Percentiles rank a stretch among this genome's conserved stretches.
phyloP scores from a whole-genome alignment of 1,140 invertebrate species.

The Papilio aristodemus region DNA sequence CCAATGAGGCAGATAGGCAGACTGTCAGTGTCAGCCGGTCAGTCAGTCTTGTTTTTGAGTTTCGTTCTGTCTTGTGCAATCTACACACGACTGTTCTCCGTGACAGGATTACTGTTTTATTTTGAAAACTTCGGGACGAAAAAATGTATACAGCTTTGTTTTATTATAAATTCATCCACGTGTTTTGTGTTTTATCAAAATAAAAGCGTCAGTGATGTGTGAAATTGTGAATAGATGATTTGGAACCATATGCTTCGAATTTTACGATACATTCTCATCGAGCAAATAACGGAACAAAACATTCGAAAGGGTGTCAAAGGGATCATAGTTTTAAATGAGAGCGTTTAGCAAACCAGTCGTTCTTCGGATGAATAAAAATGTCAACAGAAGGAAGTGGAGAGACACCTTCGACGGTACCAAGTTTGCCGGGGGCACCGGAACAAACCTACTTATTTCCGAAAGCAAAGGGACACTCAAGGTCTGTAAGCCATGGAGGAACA shows the following conservation, averaged over 20 bases:
- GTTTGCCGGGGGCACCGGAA: slow-evolving; percentile 79
- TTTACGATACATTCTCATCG: slow-evolving; percentile 51
- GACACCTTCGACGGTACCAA: slow-evolving; percentile 72
- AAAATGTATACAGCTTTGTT: slow-evolving; percentile 37
- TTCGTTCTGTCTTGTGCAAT: slow-evolving; percentile 57
- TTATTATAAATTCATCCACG: slow-evolving; percentile 39
- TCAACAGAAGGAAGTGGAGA: slow-evolving; percentile 81
- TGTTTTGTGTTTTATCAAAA: slow-evolving; percentile 47
- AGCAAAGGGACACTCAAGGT: slow-evolving; percentile 85
- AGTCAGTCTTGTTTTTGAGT: slow-evolving; percentile 65
- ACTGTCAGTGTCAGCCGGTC: slow-evolving; percentile 42
- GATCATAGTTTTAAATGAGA: slow-evolving; percentile 69
- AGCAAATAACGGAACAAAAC: slow-evolving; percentile 42
- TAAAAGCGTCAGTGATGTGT: slow-evolving; percentile 63
- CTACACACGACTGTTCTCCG: slow-evolving; percentile 51
- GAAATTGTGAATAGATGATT: slow-evolving; percentile 70
- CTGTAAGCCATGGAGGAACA: slow-evolving; percentile 89
- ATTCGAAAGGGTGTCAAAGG: slow-evolving; percentile 39
- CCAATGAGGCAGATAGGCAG: slow-evolving; percentile 18
- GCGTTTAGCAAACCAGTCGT: slow-evolving; percentile 53
- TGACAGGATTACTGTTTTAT: slow-evolving; percentile 55
- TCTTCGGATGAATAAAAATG: slow-evolving; percentile 80
- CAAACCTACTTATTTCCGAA: slow-evolving; percentile 82
- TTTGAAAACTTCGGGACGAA: slow-evolving; percentile 36
- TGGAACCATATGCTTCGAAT: slow-evolving; percentile 73